Percentiles rank a stretch among this genome's conserved stretches.
Conservation (phyloP, 2,113 vertebrate species). For the Terrapene triunguis region DNA sequence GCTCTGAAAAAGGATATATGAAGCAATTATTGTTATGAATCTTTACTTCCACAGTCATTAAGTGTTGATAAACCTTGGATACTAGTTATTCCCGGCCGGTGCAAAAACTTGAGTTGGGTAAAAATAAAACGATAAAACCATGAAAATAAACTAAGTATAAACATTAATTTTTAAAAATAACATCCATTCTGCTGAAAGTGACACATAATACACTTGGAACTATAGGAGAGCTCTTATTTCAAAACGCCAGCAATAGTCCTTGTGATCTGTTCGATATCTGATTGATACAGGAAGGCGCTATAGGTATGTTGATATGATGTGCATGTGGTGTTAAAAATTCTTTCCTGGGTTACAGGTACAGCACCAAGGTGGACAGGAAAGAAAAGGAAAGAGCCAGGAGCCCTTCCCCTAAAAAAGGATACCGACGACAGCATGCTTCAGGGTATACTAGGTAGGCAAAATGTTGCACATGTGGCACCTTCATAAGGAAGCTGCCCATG, state of each 20-base stretch:
- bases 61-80: background rate
- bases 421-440: constrained; percentile 75
- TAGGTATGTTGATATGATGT: accelerated
- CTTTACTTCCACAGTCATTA: background rate
- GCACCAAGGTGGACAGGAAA: constrained; percentile 69
- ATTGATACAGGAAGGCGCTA: background rate
- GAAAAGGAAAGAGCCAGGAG: constrained; percentile 74
- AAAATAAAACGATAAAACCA: background rate
- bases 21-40: background rate
- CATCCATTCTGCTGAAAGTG: background rate
- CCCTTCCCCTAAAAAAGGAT: constrained; percentile 78
- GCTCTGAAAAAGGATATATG: background rate
- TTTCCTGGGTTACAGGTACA: constrained; percentile 62
- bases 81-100: background rate
- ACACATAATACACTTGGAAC: background rate
- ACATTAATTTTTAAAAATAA: background rate
- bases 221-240: accelerated
- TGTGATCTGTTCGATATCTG: background rate
- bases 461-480: background rate
- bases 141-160: background rate
- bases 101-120: background rate
- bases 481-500: background rate
- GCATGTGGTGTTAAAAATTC: background rate
- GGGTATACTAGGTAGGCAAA: constrained; percentile 85
- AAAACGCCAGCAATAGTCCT: background rate